A percentile compares a stretch with the other conserved stretches of the same genome.
Evolutionary conservation across 2,888 invertebrate genomes (phyloP).

Genomic region (Choreutis nemorana): DNA sequence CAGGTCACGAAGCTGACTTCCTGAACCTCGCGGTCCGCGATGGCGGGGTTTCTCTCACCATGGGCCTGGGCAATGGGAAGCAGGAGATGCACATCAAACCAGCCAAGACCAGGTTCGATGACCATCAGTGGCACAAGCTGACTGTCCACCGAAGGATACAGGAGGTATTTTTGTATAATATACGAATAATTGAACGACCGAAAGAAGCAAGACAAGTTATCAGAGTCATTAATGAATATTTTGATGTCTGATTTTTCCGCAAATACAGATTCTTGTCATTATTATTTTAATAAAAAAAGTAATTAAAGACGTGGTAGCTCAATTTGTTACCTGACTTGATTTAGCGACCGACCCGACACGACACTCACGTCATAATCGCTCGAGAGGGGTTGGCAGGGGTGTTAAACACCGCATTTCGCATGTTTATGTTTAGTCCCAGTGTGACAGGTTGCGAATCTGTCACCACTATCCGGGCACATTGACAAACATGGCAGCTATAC

Average conservation of each 20-base stretch:
- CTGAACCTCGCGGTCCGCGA: slow-evolving; percentile 88
- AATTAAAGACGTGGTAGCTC: no score
- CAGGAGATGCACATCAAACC: slow-evolving; percentile 91
- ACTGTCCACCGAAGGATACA: slow-evolving; percentile 89
- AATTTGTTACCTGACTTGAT: no score
- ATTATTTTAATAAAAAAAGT: background rate
- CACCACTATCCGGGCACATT: no score
- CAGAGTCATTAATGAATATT: background rate
- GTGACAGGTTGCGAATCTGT: no score
- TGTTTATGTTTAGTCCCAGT: no score
- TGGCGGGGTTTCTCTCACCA: slow-evolving; percentile 86
- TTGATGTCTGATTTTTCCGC: background rate
- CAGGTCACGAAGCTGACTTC: slow-evolving; percentile 90
- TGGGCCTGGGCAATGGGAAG: slow-evolving; percentile 90
- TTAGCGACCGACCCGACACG: no score
- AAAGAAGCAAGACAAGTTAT: no score
- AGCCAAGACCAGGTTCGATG: slow-evolving; percentile 88
- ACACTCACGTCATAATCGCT: no score
- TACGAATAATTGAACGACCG: background rate
- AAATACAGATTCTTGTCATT: background rate
- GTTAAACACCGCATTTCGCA: no score
- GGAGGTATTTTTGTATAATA: slow-evolving; percentile 70
- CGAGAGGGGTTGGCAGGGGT: no score
- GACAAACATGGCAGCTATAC: no score
- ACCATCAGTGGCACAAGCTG: slow-evolving; percentile 96